A percentile compares a stretch with the other conserved stretches of the same genome.
phyloP scores from a whole-genome alignment of 2,888 invertebrate genomes.

The Drosophila merina region DNA sequence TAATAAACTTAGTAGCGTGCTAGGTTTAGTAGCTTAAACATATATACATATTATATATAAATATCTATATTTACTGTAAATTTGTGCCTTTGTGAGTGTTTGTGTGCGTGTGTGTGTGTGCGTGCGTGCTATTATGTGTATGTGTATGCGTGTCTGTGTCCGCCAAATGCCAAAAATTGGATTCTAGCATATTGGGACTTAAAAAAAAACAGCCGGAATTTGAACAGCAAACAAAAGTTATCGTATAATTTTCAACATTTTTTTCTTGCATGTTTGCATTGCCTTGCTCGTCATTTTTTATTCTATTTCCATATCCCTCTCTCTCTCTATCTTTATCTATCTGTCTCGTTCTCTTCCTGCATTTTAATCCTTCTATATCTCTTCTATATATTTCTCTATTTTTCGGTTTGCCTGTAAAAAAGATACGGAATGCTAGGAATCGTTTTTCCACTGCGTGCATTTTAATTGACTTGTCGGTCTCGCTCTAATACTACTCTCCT shows the following conservation, averaged over 20 bases:
- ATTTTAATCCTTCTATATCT: neutral
- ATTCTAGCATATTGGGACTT: constrained; percentile 43
- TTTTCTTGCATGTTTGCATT: constrained; percentile 66
- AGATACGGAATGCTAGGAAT: constrained; percentile 42
- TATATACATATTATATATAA: constrained; percentile 27
- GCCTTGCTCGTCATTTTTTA: constrained; percentile 52
- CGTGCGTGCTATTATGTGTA: constrained; percentile 26
- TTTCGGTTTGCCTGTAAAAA: constrained; percentile 7
- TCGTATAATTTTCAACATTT: constrained; percentile 46
- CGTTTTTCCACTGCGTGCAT: constrained; percentile 47
- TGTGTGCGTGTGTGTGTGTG: constrained; percentile 32
- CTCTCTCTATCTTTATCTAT: constrained; percentile 2
- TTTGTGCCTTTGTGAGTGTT: constrained; percentile 34
- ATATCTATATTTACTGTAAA: constrained; percentile 30
- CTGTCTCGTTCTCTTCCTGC: constrained; percentile 11
- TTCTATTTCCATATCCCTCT: constrained; percentile 4
- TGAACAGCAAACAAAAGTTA: constrained; percentile 42
- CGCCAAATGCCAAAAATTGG: constrained; percentile 42
- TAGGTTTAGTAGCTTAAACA: constrained; percentile 64
- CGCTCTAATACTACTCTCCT: constrained; percentile 21
- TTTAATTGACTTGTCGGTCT: constrained; percentile 42
- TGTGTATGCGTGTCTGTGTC: constrained; percentile 1
- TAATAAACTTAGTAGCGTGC: constrained; percentile 68
- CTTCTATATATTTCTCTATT: neutral
- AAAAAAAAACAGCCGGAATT: constrained; percentile 32